Percentiles rank a stretch among this genome's conserved stretches.
Evolutionary conservation across 2,888 invertebrate genomes (phyloP).

Genomic region (Gastrophysa polygoni): DNA sequence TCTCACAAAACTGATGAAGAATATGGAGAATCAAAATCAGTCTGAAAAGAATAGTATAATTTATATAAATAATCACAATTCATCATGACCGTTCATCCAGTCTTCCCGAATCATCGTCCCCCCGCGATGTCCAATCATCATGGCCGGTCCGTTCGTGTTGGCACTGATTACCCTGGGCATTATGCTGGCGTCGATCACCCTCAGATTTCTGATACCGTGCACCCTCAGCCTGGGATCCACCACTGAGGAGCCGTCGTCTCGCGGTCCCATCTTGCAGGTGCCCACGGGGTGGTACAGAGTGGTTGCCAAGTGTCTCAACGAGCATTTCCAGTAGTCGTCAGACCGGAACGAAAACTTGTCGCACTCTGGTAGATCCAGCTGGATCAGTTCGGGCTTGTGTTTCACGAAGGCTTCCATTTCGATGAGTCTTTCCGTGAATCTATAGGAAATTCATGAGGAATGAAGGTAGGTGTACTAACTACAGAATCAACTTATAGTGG

Average conservation of each 20-base stretch:
- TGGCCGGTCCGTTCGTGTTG: constrained; percentile 62
- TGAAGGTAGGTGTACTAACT: no score
- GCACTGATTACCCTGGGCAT: constrained; percentile 74
- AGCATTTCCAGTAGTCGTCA: constrained; percentile 63
- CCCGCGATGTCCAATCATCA: constrained; percentile 61
- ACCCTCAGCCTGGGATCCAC: constrained; percentile 73
- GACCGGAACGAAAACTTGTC: constrained; percentile 50
- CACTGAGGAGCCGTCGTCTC: constrained; percentile 59
- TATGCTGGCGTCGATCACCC: constrained; percentile 82
- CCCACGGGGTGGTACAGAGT: constrained; percentile 48
- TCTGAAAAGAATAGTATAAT: no score
- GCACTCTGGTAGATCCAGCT: constrained; percentile 60
- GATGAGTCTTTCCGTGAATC: constrained; percentile 54
- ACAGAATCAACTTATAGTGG: no score
- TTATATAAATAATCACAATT: constrained; percentile 40
- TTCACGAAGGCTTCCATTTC: constrained; percentile 56
- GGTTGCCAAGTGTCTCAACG: constrained; percentile 47
- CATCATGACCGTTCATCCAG: constrained; percentile 45
- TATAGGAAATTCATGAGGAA: constrained; percentile 12
- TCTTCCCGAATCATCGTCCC: constrained; percentile 58
- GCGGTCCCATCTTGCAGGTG: constrained; percentile 67
- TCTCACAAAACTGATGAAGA: no score
- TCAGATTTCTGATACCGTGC: constrained; percentile 68
- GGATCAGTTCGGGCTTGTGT: constrained; percentile 51
- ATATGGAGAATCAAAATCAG: no score